Conservation (phyloP, 2,888 invertebrate species). For the Cephus pygmeus region DNA sequence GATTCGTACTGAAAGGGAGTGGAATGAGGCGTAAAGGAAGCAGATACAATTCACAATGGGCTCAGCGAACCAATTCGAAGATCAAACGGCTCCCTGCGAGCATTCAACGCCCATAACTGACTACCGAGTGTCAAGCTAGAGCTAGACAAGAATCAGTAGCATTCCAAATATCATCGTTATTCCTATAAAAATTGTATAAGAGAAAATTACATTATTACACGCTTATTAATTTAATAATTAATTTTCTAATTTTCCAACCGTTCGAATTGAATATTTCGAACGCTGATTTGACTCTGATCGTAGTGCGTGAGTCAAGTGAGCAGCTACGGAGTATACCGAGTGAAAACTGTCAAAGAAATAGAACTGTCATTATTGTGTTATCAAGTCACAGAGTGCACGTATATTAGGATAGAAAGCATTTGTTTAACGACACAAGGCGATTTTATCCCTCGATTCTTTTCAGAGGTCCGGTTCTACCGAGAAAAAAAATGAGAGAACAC, state of each 20-base stretch:
- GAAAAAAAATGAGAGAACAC: constrained; percentile 21
- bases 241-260: background rate
- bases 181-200: background rate
- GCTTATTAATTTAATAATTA: background rate
- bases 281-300: background rate
- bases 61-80: constrained; percentile 62
- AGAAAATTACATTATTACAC: background rate
- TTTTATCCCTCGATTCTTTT: background rate
- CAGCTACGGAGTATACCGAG: background rate
- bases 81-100: constrained; percentile 57
- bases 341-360: background rate
- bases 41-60: constrained; percentile 63
- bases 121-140: constrained; percentile 41
- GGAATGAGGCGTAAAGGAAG: constrained; percentile 51
- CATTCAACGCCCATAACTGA: constrained; percentile 53
- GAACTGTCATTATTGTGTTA: background rate
- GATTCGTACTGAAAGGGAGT: constrained; percentile 23
- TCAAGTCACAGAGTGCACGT: background rate
- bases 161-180: background rate
- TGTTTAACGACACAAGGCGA: constrained; percentile 3
- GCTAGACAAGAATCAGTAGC: constrained; percentile 9
- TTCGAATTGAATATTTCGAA: background rate
- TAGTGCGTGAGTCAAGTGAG: background rate
- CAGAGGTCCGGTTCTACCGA: constrained; percentile 19
- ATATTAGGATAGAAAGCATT: background rate